Evolutionary conservation across 2,888 invertebrate species (phyloP).

Genomic region (Zonitis immaculata): DNA sequence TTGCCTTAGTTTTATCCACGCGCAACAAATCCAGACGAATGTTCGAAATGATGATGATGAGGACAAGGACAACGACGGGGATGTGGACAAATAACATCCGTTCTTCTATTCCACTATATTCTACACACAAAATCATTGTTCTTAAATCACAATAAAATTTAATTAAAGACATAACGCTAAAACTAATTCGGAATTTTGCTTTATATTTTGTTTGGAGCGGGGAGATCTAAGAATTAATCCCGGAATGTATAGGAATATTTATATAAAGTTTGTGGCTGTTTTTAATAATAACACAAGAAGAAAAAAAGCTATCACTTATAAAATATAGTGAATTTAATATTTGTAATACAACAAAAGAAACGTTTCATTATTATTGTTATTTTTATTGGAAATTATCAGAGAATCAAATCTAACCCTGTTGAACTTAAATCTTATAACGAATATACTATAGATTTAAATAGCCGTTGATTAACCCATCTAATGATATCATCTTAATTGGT

Average conservation of each 20-base stretch:
- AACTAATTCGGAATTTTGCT: constrained; percentile 25
- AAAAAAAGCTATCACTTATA: no score
- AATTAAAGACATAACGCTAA: constrained; percentile 34
- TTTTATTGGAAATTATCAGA: neutral
- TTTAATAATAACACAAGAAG: no score
- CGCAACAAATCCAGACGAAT: neutral
- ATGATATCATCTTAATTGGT: constrained; percentile 20
- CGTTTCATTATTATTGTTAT: no score
- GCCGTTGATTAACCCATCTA: constrained; percentile 12
- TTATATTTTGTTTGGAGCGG: no score
- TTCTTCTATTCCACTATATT: constrained; percentile 2
- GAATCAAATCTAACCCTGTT: neutral
- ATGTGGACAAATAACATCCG: no score
- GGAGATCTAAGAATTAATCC: no score
- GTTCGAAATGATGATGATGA: neutral
- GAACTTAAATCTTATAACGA: neutral
- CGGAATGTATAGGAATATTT: no score
- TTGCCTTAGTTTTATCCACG: neutral
- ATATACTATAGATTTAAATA: neutral
- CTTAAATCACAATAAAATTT: constrained; percentile 38
- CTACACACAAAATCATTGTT: constrained; percentile 33
- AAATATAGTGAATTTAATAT: no score
- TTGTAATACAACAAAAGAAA: no score
- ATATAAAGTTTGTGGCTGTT: no score
- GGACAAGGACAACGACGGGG: neutral